Evolutionary conservation across 2,888 invertebrate species (phyloP).

Genomic region (Furcula furcula): DNA sequence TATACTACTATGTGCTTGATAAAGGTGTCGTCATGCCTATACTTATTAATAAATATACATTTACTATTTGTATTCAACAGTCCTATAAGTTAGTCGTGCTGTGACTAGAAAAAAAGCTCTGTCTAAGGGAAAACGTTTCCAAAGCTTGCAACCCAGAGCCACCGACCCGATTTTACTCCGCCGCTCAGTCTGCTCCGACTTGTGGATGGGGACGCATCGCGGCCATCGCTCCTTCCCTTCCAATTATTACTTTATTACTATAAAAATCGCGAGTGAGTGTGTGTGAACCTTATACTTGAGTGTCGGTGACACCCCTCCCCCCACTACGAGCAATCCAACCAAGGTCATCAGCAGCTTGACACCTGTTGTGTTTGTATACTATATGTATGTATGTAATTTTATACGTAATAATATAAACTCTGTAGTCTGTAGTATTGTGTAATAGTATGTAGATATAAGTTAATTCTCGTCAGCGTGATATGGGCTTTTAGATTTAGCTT

Average conservation of each 20-base stretch:
- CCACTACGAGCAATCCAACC: conserved; percentile 45
- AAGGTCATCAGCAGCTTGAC: conserved; percentile 69
- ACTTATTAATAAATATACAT: too few relatives aligned
- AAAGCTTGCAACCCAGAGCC: conserved; percentile 57
- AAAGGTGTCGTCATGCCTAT: too few relatives aligned
- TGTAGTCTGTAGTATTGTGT: conserved; percentile 25
- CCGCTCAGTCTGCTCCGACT: conserved; percentile 61
- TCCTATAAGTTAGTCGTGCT: too few relatives aligned
- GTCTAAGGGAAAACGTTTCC: conserved; percentile 31
- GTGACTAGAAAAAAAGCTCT: too few relatives aligned
- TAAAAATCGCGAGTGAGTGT: conserved; percentile 65
- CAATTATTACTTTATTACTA: conserved; percentile 41
- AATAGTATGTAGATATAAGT: conserved; percentile 11
- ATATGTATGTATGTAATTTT: conserved; percentile 61
- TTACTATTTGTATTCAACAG: too few relatives aligned
- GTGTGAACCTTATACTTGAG: conserved; percentile 56
- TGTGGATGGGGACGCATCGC: conserved; percentile 46
- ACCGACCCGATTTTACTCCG: conserved; percentile 45
- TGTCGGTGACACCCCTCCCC: conserved; percentile 43
- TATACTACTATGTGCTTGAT: too few relatives aligned
- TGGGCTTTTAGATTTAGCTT: conserved; percentile 5
- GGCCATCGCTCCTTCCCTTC: conserved; percentile 26
- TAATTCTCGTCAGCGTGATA: conserved; percentile 3
- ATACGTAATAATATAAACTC: conserved; percentile 31
- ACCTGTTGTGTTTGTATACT: conserved; percentile 69